Evolutionary conservation across 2,797 vertebrate genomes (phyloP), one percentile per base, ranked within the genome.

Genomic region (Heliangelus exortis): DNA sequence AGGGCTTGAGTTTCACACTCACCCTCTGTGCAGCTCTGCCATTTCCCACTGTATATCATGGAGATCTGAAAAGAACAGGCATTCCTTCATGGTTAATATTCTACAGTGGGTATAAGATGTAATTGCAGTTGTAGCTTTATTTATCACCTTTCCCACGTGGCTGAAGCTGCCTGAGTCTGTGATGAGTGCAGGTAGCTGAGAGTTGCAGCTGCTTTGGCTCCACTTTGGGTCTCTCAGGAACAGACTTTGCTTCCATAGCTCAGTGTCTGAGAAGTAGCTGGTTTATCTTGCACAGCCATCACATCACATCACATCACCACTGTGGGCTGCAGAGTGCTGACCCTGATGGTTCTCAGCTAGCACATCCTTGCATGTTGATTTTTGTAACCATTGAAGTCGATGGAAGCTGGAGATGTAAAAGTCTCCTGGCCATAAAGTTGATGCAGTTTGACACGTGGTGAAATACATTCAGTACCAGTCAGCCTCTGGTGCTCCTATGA

Each of bases 81-180:
- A 7, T 91, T 84, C 62, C 71, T 84, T 83, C 22, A 4, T 59
- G 82, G 84, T 84, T 94, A 72, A 82, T 89, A 61, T 86, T 89
- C 86, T 96, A 53, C 63, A 36, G 25, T 18, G 33, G 59, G 48
- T 63, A 54, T 43, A 62, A 68, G 75, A 36, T 59, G 62, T 31
- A 5, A 58, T 86, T 91, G 66, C 51, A 41, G 69, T 58, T 39
- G 72, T 54, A 74, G 68, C 71, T 88, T 77, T 62, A 36, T 87
- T 92, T 83, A 43, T 75, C 76, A 78, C 76, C 79, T 81, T 81
- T 88, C 43, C 26, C 6, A 1, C 19, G 67, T 62, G 76, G 75
- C 55, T 90, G 7, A 89, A 90, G 63, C 39, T 53, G 28, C 82
- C 36, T 2, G 10, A 66, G 7, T 75, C 61, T 5, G 1, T 33